Evolutionary conservation across 2,113 vertebrate genomes (phyloP).

Genomic region (Thamnophis sirtalis): DNA sequence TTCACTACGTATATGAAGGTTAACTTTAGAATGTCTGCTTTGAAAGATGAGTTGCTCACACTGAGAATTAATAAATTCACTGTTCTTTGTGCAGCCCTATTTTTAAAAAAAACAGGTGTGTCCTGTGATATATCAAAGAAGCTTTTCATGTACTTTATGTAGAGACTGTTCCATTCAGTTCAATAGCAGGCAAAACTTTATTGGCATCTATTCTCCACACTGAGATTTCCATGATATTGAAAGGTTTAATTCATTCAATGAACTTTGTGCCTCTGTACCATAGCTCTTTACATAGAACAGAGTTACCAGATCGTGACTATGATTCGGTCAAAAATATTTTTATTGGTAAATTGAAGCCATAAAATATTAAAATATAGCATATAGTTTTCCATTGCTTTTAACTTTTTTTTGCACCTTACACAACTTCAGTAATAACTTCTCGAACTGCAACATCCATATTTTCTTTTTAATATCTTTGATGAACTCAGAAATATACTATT

Average conservation of each 20-base stretch:
- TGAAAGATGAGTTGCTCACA: background rate
- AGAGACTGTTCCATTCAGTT: background rate
- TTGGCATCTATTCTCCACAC: background rate
- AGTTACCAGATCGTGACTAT: slow-evolving; percentile 4
- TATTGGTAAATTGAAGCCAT: background rate
- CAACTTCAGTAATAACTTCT: background rate
- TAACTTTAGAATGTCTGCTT: background rate
- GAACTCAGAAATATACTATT: background rate
- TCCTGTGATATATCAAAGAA: background rate
- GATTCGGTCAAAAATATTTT: background rate
- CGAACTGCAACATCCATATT: background rate
- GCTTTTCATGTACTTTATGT: background rate
- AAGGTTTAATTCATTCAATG: background rate
- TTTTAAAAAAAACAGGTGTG: background rate
- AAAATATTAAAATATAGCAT: background rate
- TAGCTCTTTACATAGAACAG: background rate
- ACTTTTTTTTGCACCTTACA: background rate
- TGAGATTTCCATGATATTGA: background rate
- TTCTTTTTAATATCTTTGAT: slow-evolving; percentile 19
- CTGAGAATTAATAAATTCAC: background rate
- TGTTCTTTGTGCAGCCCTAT: background rate
- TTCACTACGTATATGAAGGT: background rate
- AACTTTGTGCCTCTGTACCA: background rate
- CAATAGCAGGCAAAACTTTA: background rate
- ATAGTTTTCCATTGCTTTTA: background rate